Percentiles rank a stretch among this genome's conserved stretches.
Evolutionary conservation across 2,113 vertebrate species (phyloP).

Genomic region (Vulpes ferrilata): DNA sequence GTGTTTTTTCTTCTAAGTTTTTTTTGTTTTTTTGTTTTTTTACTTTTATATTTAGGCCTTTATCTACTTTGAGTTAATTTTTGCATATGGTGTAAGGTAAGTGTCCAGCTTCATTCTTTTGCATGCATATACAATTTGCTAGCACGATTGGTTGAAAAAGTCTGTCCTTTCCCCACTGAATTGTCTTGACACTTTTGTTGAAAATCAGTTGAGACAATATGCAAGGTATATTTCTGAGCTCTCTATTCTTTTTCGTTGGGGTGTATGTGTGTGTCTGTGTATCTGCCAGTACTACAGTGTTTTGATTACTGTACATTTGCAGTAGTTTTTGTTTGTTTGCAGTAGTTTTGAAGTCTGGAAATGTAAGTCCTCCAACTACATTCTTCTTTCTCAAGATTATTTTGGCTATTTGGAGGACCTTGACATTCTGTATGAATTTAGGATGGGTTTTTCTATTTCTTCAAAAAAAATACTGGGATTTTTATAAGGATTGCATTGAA

Average conservation of each 20-base stretch:
- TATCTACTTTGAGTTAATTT: conserved; percentile 13
- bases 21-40: neutral
- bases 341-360: neutral
- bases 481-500: neutral
- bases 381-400: conserved; percentile 1
- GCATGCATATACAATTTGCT: neutral
- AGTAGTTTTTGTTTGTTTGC: neutral
- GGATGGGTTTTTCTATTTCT: neutral
- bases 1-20: neutral
- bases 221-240: neutral
- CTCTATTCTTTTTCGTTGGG: neutral
- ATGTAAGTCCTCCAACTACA: neutral
- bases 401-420: neutral
- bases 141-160: neutral
- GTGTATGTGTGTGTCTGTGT: neutral
- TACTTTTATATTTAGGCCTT: neutral
- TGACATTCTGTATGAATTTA: neutral
- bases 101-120: neutral
- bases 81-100: neutral
- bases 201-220: neutral
- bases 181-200: neutral
- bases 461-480: neutral
- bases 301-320: neutral
- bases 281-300: neutral
- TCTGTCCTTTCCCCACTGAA: neutral